Conservation (phyloP, 2,888 invertebrate species). For the Metacarcinus magister region DNA sequence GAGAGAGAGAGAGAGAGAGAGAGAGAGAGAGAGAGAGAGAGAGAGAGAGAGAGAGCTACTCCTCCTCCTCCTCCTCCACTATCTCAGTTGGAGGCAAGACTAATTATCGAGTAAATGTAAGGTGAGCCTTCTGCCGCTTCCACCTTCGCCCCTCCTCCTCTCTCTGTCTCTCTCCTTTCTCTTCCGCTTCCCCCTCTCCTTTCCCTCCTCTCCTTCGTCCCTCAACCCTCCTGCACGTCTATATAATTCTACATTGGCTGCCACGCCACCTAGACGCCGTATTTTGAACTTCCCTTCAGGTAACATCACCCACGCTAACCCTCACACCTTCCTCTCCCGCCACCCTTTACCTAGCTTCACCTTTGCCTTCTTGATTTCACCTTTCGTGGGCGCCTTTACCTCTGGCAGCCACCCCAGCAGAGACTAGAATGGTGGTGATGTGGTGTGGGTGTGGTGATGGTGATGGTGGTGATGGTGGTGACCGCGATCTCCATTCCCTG, state of each 20-base stretch:
- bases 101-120: conserved; percentile 41
- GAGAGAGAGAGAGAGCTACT: background rate
- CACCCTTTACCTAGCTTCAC: background rate
- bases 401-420: background rate
- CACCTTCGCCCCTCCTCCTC: background rate
- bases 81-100: background rate
- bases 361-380: background rate
- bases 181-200: background rate
- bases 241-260: background rate
- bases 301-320: no score
- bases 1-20: conserved; percentile 62
- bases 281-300: background rate
- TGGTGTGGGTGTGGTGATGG: background rate
- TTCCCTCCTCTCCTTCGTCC: background rate
- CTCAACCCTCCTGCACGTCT: background rate
- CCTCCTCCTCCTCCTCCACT: no score
- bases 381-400: background rate
- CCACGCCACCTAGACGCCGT: background rate
- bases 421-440: background rate
- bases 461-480: conserved; percentile 15
- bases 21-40: conserved; percentile 61
- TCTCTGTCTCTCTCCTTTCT: background rate
- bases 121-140: background rate
- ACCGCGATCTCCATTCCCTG: background rate
- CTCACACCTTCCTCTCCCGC: background rate